phyloP scores from a whole-genome alignment of 2,797 vertebrate species.

The Phoebastria nigripes region DNA sequence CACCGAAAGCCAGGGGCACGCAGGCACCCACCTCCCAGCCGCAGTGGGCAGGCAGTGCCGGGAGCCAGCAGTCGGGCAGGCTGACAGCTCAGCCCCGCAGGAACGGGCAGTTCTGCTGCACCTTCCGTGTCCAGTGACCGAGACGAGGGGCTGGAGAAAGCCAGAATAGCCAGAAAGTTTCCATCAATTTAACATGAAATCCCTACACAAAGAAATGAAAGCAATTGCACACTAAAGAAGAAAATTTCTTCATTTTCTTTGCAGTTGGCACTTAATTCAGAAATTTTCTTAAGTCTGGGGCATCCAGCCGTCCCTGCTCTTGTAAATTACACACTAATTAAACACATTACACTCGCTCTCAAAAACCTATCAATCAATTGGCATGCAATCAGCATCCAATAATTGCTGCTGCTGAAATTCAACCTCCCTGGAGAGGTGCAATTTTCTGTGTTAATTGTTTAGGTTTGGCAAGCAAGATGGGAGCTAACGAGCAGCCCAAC shows the following conservation, averaged over 20 bases:
- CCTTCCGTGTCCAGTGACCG: accelerated
- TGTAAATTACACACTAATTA: constrained; percentile 23
- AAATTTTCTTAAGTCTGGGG: not conserved
- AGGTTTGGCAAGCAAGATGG: not conserved
- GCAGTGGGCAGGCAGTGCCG: not conserved
- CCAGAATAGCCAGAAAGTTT: accelerated
- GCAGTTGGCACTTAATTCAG: not conserved
- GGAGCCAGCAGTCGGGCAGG: not conserved
- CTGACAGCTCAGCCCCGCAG: not conserved
- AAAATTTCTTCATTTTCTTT: not conserved
- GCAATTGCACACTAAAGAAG: accelerated
- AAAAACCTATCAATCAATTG: not conserved
- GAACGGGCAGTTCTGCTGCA: not conserved
- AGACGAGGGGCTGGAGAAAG: accelerated
- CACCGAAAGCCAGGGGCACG: not conserved
- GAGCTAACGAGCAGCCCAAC: not conserved
- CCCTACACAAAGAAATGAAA: not conserved
- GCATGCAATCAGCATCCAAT: not conserved
- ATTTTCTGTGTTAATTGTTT: not conserved
- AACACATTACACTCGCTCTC: not conserved
- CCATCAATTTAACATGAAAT: accelerated
- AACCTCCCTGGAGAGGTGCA: not conserved
- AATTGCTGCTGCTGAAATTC: not conserved
- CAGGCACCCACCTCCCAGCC: not conserved
- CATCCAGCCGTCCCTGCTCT: not conserved